Base-by-base conservation (phyloP, 2,113 vertebrate genomes). In the Anoplopoma fimbria region DNA sequence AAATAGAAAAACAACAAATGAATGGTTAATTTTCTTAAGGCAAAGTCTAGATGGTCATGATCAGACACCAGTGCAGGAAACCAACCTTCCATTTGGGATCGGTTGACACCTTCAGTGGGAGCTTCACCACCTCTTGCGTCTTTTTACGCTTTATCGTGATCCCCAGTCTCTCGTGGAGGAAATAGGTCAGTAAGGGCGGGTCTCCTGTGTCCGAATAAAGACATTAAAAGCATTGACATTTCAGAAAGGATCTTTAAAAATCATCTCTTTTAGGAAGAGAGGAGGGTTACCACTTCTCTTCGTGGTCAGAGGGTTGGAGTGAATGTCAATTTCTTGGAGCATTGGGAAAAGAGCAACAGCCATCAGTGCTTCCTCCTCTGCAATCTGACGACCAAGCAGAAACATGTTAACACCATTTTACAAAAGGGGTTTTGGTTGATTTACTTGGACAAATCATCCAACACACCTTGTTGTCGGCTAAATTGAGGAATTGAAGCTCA, bases 381-480 rank as follows among this genome's bases (percentile, higher is more conserved):
- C 4, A 0, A 98, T 96, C 97, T 98, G 92, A 75, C 63, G 89
- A 85, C 58, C 78, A 65, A 77, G 69, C 47, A 79, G 62, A 70
- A 58, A 81, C 29, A 62, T 0, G 9, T 29, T 74, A 40, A 36
- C 34, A 65, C 0, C 0, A 0, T 60, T 70, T 40, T 77, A 9
- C 1, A 51, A 55, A 62, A 51, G 1, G 2, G 3, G 7, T 7
- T 1, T 13, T 4, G 6, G 3, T 42, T n/a, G 6, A 21, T 69
- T 76, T 63, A 34, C 49, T 61, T 38, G 3, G 12, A 63, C 19
- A 23, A 51, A 58, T 65, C 9, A 51, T 51, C 15, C 60, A 60
- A 82, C 79, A 31, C 67, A 97, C 97, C 96, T 96, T 95, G 90
- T 97, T 97, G 85, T 96, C 82, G 55, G 96, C 95, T 90, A 98